Evolutionary conservation across 2,888 invertebrate species (phyloP).

Genomic region (Caenorhabditis sp.): DNA sequence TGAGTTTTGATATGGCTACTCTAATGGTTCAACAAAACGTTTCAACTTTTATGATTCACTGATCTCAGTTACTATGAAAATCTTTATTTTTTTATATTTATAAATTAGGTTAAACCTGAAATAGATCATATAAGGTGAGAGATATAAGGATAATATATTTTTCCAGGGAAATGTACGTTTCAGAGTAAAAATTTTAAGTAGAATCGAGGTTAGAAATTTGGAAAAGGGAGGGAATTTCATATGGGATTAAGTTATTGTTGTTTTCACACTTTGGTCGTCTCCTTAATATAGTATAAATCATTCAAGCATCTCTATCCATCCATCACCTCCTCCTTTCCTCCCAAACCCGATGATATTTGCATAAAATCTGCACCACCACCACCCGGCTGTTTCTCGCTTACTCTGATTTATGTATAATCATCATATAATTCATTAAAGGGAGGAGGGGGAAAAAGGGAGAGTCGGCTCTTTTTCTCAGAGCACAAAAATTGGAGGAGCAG

Average conservation of each 20-base stretch:
- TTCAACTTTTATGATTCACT: too few relatives aligned
- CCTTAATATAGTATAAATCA: conserved; percentile 18
- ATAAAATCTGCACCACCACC: conserved; percentile 38
- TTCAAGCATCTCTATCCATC: conserved; percentile 34
- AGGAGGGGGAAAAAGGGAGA: neutral
- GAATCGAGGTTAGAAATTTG: too few relatives aligned
- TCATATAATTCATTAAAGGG: conserved; percentile 41
- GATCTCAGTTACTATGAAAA: too few relatives aligned
- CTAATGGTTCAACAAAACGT: too few relatives aligned
- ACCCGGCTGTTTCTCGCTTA: conserved; percentile 39
- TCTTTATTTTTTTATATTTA: too few relatives aligned
- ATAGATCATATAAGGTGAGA: too few relatives aligned
- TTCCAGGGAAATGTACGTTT: too few relatives aligned
- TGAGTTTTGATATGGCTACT: too few relatives aligned
- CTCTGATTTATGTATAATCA: conserved; percentile 29
- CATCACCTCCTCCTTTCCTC: conserved; percentile 23
- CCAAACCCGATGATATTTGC: conserved; percentile 27
- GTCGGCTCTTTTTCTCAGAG: neutral
- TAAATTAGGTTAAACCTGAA: too few relatives aligned
- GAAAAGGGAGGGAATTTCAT: too few relatives aligned
- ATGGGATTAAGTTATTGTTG: conserved; percentile 42
- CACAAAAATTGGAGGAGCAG: conserved; percentile 9
- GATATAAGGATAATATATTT: too few relatives aligned
- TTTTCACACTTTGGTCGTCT: neutral
- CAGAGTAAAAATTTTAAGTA: too few relatives aligned